Base-by-base conservation (phyloP, 1,140 invertebrate genomes). In the Drosophila rhopaloa region DNA sequence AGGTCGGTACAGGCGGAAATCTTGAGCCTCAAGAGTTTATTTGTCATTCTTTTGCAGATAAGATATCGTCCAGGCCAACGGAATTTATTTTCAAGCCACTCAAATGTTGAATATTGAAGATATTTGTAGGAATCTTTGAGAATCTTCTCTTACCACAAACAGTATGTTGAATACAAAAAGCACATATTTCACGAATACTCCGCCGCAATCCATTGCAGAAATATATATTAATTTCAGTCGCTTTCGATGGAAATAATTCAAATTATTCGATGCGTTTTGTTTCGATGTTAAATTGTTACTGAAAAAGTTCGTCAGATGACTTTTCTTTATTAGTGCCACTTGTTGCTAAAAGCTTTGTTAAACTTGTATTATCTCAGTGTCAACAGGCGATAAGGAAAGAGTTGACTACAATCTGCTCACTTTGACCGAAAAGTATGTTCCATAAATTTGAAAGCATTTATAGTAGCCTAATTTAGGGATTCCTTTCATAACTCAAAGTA, bases 91-190 rank as follows among this genome's bases (percentile, higher is more conserved):
- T 38, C 40, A 56, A 51, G 27, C 7, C 9, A 6, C 4, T 48
- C 19, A 5, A 9, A 16, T 48, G 27, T 47, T 47, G 14, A 44
- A 40, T 51, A 38, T 46, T 9, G 19, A 24, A 35, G 47, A 41
- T 35, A n/a, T 40, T 40, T 43, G 35, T 37, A 7, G 29, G 29
- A 7, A 32, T 32, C 29, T 2, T 53, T 38, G 32, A n/a, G 35
- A 35, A 73, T 47, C 35, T 35, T 16, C 19, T 40, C 95, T 96
- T 93, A 97, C 96, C 93, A 96, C 96, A 93, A 97, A 97, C 55
- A 97, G 91, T 86, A 97, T 94, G 92, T 97, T 97, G 94, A 97
- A 97, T 89, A 96, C 93, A 91, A 97, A 97, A 14, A 97, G 94
- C 77, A 97, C 93, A 93, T 96, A 97, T 94, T 97, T 97, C 73